Evolutionary conservation across 2,113 vertebrate genomes (phyloP), one percentile per base, ranked within the genome.

Genomic region (Nothoprocta perdicaria): DNA sequence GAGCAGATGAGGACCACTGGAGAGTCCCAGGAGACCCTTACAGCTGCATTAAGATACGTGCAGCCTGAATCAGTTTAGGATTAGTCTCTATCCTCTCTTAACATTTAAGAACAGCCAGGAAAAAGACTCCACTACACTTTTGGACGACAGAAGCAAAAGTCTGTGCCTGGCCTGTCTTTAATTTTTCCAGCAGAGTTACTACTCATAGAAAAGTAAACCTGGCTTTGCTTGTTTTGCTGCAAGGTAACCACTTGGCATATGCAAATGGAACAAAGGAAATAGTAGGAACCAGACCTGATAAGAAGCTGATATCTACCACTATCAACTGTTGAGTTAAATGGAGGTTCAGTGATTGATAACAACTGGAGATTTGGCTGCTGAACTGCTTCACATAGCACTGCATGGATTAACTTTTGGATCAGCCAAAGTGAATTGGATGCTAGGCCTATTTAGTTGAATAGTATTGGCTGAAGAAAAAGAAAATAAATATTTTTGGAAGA

Each of bases 401-500:
- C 7, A 35, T 6, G 73, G 65, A 62, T 76, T 80, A 85, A 77
- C 5, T 85, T 75, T 63, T 67, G 68, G 29, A 80, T 80, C 35
- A 69, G 31, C 3, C 12, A 45, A 58, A 82, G 26, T 29, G 7
- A 76, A 26, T 74, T 40, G 13, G 40, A 82, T 66, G 10, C 57
- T 52, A 17, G 18, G n/a, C 48, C 48, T 85, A 2, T 62, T 89
- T 66, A 85, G 6, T 68, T 61, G 45, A 83, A 40, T 5, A 12
- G 3, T 73, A 9, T 21, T 89, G 50, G 35, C 38, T 80, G 80
- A 91, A 83, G 63, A 62, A 74, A 88, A 84, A 66, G 46, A 92
- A 91, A 77, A 94, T 43, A 16, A 67, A 91, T 0, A 3, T 68
- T 87, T 79, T 18, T 75, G 40, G 45, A 72, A 80, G 35, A 8